Evolutionary conservation across 1,140 invertebrate genomes (phyloP), one percentile per base, ranked within the genome.

Genomic region (Scaptomyza pallida): DNA sequence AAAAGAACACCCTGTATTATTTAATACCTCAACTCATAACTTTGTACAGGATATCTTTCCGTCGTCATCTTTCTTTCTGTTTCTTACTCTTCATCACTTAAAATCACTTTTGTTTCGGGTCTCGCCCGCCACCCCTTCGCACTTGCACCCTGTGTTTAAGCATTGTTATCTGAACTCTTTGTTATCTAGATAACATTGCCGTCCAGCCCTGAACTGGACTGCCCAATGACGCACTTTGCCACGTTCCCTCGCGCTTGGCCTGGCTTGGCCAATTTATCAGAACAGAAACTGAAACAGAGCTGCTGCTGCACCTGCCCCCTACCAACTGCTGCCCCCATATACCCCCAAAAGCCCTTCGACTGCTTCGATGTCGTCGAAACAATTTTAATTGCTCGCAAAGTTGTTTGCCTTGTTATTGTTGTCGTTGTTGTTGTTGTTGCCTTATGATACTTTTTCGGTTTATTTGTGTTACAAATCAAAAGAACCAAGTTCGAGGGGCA

Each of bases 321-420:
- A n/a, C n/a, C n/a, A n/a, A n/a, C n/a, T n/a, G n/a, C n/a, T 33
- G 19, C 35, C 12, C 0, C 15, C 19, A 10, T 21, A 19, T 15
- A 19, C 26, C 48, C 33, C 37, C 6, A 35, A 16, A 3, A n/a
- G n/a, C n/a, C n/a, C n/a, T n/a, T n/a, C n/a, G n/a, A n/a, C 21
- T n/a, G 2, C 45, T n/a, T 17, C 43, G 45, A 61, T 62, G 75
- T 85, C 64, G 69, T 69, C 60, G 12, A 78, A 82, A 86, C 82
- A 86, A 75, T 86, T 86, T 83, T 86, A 86, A 86, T 86, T 86
- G 82, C 82, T 75, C 64, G 61, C 73, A 85, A 86, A 85, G 81
- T 85, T 86, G 81, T 85, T 85, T 85, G 71, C 37, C 70, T 62
- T 68, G 76, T 78, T 82, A 59, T 83, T 76, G 52, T 72, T 65